A percentile compares a stretch with the other conserved stretches of the same genome.
These are phyloP conservation scores for Hylia prasina DNA, from an alignment of 2,113 vertebrate species.

Conservation along the genomic window DNA sequence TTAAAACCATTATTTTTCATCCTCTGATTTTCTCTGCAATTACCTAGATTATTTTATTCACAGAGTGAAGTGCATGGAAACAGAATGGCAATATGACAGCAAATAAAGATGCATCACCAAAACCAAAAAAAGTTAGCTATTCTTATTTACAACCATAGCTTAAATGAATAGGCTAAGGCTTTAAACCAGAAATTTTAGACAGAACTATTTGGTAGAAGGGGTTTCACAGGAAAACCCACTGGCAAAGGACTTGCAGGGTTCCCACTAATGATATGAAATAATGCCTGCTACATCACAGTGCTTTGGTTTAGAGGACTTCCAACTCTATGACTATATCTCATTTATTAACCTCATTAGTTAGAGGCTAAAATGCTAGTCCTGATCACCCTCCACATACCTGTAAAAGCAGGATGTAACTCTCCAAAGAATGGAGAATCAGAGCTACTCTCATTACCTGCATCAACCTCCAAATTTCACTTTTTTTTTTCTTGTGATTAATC, in stretches of 20 bases:
- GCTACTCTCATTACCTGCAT: neutral
- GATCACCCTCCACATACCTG: neutral
- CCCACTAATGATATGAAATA: neutral
- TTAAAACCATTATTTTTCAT: neutral
- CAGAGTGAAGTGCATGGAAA: neutral
- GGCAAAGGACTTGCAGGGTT: neutral
- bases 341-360: neutral
- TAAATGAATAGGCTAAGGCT: neutral
- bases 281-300: neutral
- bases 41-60: neutral
- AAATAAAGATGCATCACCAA: neutral
- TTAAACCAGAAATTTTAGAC: neutral
- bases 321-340: neutral
- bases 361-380: neutral
- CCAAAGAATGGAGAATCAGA: neutral
- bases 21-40: neutral
- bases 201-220: neutral
- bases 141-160: neutral
- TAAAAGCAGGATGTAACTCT: neutral
- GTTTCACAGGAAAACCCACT: neutral
- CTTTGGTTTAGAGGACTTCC: neutral
- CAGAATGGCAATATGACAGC: neutral
- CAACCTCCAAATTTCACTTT: neutral
- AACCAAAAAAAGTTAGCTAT: neutral
- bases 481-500: neutral